Evolutionary conservation across 2,797 vertebrate species (phyloP), one percentile per base, ranked within the genome.

Genomic region (Semotilus atromaculatus): DNA sequence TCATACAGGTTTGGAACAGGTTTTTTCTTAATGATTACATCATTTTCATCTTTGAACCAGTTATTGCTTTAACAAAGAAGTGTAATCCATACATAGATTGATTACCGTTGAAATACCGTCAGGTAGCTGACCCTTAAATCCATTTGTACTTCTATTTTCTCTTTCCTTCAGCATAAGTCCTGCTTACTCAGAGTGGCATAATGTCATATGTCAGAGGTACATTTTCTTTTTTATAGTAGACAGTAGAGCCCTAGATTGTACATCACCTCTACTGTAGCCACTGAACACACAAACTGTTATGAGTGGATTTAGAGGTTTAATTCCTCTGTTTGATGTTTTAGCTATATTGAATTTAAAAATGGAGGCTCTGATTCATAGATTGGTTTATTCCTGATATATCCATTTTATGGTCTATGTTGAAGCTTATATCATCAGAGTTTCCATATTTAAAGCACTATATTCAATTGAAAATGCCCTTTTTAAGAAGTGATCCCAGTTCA

Each of bases 161-260:
- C 86, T 89, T 83, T 91, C 86, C 88, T 86, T 88, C 88, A 93
- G 92, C 88, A 85, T 94, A 93, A 93, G 60, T 38, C 76, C 90
- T 91, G n/a, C 93, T 91, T 91, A 88, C 91, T 79, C 88, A 91
- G 74, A 89, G 86, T 89, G 84, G 53, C 80, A 71, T 85, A 88
- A 94, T 94, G 93, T 92, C 77, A 34, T 81, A 77, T 34, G 62
- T 36, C 76, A 91, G 89, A 94, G 93, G 93, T 95, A 95, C 93
- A 89, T 18, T 1, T 67, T 19, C 8, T 38, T 40, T 73, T 43
- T 48, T 26, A 67, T 3, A 43, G n/a, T 67, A 75, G 82, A 72
- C 2, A 23, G 71, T 83, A 48, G 29, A 74, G 38, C 34, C 29
- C 21, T 80, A 71, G 40, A 21, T 38, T 14, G 48, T 71, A 36